A percentile compares a stretch with the other conserved stretches of the same genome.
Conservation (phyloP, 2,888 invertebrate species). For the Antitype chi region DNA sequence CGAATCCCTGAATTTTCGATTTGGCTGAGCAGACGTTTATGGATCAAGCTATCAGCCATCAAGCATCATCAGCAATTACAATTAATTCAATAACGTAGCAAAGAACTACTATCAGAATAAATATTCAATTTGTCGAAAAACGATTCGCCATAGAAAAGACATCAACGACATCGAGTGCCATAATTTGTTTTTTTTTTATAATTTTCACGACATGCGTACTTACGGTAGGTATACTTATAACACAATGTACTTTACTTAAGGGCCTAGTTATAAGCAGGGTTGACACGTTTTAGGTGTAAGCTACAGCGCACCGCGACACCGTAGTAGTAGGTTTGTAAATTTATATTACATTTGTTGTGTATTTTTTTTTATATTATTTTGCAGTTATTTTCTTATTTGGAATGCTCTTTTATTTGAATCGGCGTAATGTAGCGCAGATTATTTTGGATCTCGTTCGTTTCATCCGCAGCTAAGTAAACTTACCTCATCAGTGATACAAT, state of each 20-base stretch:
- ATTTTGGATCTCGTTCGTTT: not conserved
- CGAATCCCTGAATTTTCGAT: not conserved
- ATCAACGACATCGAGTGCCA: slow-evolving; percentile 55
- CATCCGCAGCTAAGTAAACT: not conserved
- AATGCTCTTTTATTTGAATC: not conserved
- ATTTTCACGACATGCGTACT: not conserved
- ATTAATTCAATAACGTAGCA: not conserved
- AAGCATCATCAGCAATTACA: slow-evolving; percentile 5
- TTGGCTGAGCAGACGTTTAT: not conserved
- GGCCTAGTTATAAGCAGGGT: too few relatives aligned
- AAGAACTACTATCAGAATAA: not conserved
- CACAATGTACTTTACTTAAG: too few relatives aligned
- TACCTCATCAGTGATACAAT: not conserved
- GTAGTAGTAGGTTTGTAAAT: too few relatives aligned
- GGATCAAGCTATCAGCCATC: not conserved
- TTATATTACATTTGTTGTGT: too few relatives aligned
- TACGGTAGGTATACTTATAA: too few relatives aligned
- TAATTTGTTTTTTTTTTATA: not conserved
- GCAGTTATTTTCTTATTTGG: not conserved
- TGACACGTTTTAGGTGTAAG: too few relatives aligned
- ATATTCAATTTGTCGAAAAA: not conserved
- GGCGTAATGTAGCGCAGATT: not conserved
- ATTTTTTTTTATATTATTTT: too few relatives aligned
- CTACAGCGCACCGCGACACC: too few relatives aligned
- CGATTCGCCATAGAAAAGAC: slow-evolving; percentile 57